phyloP scores from a whole-genome alignment of 2,797 vertebrate species.

The Hemibagrus guttatus region DNA sequence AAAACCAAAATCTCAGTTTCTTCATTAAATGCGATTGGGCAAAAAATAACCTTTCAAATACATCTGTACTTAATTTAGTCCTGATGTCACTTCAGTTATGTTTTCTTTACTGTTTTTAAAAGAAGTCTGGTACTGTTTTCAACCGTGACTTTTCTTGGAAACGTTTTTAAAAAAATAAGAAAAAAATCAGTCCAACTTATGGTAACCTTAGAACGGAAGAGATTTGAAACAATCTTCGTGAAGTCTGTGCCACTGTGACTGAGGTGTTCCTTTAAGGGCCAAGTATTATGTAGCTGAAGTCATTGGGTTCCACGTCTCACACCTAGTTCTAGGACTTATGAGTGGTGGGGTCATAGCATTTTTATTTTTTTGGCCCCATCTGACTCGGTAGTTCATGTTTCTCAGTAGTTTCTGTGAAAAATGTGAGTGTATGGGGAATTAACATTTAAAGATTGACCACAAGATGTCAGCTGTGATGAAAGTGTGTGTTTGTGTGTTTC shows the following conservation, averaged over 20 bases:
- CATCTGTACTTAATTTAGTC: constrained; percentile 29
- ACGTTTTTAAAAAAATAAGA: constrained; percentile 3
- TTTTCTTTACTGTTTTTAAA: background rate
- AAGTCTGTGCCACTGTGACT: background rate
- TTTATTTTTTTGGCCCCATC: background rate
- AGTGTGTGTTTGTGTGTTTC: constrained; percentile 33
- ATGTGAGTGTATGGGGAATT: background rate
- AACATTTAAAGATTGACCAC: too few species aligned
- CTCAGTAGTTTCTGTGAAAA: too few species aligned
- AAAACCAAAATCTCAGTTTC: constrained; percentile 33
- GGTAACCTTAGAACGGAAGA: background rate
- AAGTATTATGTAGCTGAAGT: background rate
- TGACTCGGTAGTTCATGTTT: background rate
- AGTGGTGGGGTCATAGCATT: background rate
- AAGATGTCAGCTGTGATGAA: background rate
- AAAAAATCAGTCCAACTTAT: background rate
- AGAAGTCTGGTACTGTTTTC: background rate
- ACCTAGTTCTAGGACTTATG: background rate
- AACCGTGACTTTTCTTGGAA: background rate
- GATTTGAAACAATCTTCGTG: background rate
- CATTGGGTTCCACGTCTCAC: background rate
- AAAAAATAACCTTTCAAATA: constrained; percentile 33
- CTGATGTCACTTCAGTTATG: background rate
- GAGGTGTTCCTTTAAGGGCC: background rate
- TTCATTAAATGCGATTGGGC: constrained; percentile 13